Base-by-base conservation (phyloP, 2,888 invertebrate genomes). In the Athetis lepigone region DNA sequence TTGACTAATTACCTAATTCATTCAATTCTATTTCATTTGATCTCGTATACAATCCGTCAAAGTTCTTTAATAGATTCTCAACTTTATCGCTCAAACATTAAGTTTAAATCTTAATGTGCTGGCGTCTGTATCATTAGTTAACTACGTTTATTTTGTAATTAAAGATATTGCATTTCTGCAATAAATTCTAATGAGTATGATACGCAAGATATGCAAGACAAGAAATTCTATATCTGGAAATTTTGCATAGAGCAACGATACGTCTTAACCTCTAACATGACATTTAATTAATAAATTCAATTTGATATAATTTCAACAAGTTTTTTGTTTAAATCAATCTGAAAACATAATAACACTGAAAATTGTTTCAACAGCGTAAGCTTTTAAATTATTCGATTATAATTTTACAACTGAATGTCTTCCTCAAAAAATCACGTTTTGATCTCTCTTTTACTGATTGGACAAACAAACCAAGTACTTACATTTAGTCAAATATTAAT, bases 241-340 rank as follows among this genome's bases (percentile, higher is more conserved):
- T 5, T 33, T 63, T 29, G 25, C 23, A 61, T 33, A 43, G n/a
- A n/a, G n/a, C n/a, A n/a, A n/a, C 42, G 19, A 25, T 27, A 29
- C 70, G 42, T 23, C 2, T 43, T 70, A 54, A 71, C 66, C 66
- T 77, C 54, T 77, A 56, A 46, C 54, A 55, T 55, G 23, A 37
- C 7, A 54, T 57, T 36, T 29, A 36, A 45, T 42, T 45, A 45
- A 13, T 56, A 21, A 37, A 71, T 37, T 42, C 23, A 16, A 36
- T 36, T 23, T 37, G 18, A 42, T 5, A 39, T 52, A 1, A 63
- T 62, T 25, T 43, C 43, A 16, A 29, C 13, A 23, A 43, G 37
- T 37, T 69, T 25, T 21, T 21, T 1, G 2, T 5, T 56, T 37
- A 13, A 45, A 40, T 45, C 21, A 49, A 43, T 39, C 9, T 3